Evolutionary conservation across 2,113 vertebrate species (phyloP), one percentile per base, ranked within the genome.

Genomic region (Aptenodytes forsteri): DNA sequence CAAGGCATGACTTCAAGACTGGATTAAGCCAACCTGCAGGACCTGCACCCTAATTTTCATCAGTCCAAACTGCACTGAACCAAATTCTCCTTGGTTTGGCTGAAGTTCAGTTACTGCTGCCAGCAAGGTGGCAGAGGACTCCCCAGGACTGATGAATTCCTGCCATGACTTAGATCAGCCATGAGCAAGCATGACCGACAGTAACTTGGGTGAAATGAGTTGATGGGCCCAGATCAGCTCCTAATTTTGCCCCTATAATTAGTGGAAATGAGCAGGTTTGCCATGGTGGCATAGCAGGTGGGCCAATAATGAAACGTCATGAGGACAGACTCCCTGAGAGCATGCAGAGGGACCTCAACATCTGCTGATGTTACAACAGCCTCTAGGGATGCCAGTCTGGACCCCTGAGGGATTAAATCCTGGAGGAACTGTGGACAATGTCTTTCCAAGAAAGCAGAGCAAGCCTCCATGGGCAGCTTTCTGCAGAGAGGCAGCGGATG

Each of bases 221-320:
- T 55, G 66, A 36, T 58, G 8, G 81, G 12, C 22, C 38, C 34
- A 16, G 13, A 38, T 40, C 25, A 62, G 10, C 18, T 93, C 16
- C 78, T 64, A 3, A 19, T 27, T 67, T 36, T 81, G 61, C 52
- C 26, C 27, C 61, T 55, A 1, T 34, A 90, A n/a, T 59, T 72
- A 29, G 47, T 58, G 36, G 38, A 75, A 95, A 82, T 21, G 7
- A 26, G 5, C 15, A 72, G 27, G 16, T 55, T 93, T 81, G 38
- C 25, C 44, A 12, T 2, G 8, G 6, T 55, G 29, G 12, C 7
- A 22, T 20, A 70, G 46, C 30, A 77, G 46, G 13, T 52, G 4
- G 23, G 18, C 30, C 25, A 66, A 6, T 36, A 49, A 55, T 0
- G 2, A 55, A 61, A 78, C 0, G 0, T 10, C n/a, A 11, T 3